Evolutionary conservation across 1,140 invertebrate species (phyloP).

Genomic region (Monochamus saltuarius): DNA sequence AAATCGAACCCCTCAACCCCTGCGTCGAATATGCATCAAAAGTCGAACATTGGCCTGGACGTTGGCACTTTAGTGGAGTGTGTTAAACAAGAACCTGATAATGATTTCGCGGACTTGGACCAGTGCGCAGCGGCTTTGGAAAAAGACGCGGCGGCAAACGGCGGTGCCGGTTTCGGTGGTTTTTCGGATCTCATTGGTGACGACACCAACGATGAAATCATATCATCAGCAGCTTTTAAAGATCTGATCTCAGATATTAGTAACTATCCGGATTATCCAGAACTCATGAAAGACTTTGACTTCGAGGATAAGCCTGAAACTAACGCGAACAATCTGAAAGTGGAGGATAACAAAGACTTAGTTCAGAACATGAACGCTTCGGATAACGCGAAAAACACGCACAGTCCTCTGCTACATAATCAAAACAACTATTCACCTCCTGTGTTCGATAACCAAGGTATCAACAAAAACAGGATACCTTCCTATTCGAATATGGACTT

Average conservation of each 20-base stretch:
- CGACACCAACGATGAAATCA: conserved; percentile 77
- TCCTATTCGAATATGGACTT: conserved; percentile 56
- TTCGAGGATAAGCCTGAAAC: conserved; percentile 57
- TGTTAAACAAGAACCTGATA: conserved; percentile 79
- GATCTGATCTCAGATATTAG: conserved; percentile 86
- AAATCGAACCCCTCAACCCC: conserved; percentile 50
- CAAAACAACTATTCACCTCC: conserved; percentile 56
- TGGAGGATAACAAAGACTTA: conserved; percentile 53
- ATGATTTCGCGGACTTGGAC: conserved; percentile 80
- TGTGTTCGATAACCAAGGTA: conserved; percentile 47
- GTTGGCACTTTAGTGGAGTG: conserved; percentile 71
- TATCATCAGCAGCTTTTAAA: conserved; percentile 80
- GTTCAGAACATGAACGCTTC: conserved; percentile 28
- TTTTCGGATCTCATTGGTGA: conserved; percentile 80
- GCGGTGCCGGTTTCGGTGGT: conserved; percentile 70
- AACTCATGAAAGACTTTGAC: conserved; percentile 83
- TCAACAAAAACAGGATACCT: conserved; percentile 47
- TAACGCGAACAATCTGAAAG: conserved; percentile 55
- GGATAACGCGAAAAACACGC: conserved; percentile 34
- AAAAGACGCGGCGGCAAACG: conserved; percentile 73
- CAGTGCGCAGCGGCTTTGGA: conserved; percentile 77
- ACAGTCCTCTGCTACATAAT: conserved; percentile 38
- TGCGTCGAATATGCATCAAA: conserved; percentile 38
- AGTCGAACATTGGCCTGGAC: conserved; percentile 49
- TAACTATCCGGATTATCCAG: conserved; percentile 76